A percentile compares a stretch with the other conserved stretches of the same genome.
Conservation (phyloP, 2,888 invertebrate species). For the Parnassius apollo region DNA sequence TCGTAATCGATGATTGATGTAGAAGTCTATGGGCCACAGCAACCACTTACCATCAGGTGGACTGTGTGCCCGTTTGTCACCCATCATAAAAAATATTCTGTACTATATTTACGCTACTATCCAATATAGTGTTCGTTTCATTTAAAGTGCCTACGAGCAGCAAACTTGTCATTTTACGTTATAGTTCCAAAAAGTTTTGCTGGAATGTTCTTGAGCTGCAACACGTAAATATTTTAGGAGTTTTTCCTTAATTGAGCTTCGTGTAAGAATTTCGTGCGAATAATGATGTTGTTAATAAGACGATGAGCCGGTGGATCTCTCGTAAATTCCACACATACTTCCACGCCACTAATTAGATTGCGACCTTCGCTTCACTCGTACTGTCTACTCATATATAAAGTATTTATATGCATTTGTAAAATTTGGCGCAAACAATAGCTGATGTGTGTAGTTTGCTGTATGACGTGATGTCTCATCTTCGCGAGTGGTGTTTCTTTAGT, state of each 20-base stretch:
- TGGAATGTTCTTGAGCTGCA: constrained; percentile 24
- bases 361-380: constrained; percentile 47
- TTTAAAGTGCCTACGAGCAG: no score
- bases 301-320: constrained; percentile 54
- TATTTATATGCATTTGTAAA: constrained; percentile 14
- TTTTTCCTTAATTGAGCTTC: constrained; percentile 23
- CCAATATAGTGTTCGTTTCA: no score
- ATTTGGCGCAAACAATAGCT: constrained; percentile 28
- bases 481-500: constrained; percentile 5
- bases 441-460: constrained; percentile 27
- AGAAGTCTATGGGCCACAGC: no score
- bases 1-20: no score
- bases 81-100: no score
- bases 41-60: no score
- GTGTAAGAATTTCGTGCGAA: constrained; percentile 50
- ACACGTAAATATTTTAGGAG: constrained; percentile 7
- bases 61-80: no score
- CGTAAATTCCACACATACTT: constrained; percentile 61
- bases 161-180: no score
- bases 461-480: constrained; percentile 35
- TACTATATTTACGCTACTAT: no score
- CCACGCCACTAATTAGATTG: constrained; percentile 49
- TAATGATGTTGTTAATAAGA: constrained; percentile 53
- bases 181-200: neutral
- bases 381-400: constrained; percentile 22